These are phyloP conservation scores for Petrocephalus sullivani DNA, from an alignment of 2,797 vertebrate genomes.

Conservation along the genomic window DNA sequence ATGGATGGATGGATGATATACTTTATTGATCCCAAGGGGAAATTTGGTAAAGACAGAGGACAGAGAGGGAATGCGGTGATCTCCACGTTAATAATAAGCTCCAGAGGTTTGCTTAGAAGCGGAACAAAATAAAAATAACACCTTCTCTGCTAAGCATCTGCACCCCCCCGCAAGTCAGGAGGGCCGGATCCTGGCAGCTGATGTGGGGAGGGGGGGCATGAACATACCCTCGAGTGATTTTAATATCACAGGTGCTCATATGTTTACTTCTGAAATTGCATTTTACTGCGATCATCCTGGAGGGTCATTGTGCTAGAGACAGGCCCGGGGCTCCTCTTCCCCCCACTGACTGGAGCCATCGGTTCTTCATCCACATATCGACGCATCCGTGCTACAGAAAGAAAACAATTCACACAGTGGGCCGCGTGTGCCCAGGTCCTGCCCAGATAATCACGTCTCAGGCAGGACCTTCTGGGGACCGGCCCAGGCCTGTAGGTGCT, in stretches of 20 bases:
- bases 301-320: neutral
- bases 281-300: neutral
- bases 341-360: neutral
- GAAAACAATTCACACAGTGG: neutral
- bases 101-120: neutral
- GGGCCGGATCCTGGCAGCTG: neutral
- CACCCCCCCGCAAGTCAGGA: neutral
- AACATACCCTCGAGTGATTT: neutral
- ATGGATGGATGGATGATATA: neutral
- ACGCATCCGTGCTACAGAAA: neutral
- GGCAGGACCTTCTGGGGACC: neutral
- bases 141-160: neutral
- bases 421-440: neutral
- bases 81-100: neutral
- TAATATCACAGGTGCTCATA: neutral
- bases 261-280: neutral
- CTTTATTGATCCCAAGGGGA: neutral
- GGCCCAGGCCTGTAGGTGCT: neutral
- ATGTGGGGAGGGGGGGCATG: neutral
- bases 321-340: neutral
- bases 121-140: neutral
- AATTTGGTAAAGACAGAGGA: neutral
- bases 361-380: neutral
- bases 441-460: neutral
- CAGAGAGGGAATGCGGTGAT: neutral